Percentiles rank a stretch among this genome's conserved stretches.
Conservation (phyloP, 2,113 vertebrate species). For the Seriola rivoliana region DNA sequence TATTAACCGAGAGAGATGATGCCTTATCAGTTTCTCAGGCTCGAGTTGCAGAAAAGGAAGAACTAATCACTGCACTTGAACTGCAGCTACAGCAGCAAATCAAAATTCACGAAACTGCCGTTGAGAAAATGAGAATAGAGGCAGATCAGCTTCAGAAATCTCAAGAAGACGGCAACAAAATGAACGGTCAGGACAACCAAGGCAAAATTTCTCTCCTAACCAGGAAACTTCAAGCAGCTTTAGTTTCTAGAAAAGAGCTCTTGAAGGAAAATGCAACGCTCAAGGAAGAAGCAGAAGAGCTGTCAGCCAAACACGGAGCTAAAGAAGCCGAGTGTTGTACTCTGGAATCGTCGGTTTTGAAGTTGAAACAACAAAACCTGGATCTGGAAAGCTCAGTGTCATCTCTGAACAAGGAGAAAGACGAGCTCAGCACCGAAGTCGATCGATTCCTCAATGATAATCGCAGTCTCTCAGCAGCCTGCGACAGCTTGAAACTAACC, state of each 20-base stretch:
- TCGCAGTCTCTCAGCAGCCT: constrained; percentile 87
- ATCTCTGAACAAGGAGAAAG: constrained; percentile 68
- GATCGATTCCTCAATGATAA: constrained; percentile 85
- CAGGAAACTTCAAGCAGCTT: constrained; percentile 89
- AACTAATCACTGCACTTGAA: constrained; percentile 74
- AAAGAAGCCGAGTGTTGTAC: constrained; percentile 65
- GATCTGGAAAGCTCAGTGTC: constrained; percentile 64
- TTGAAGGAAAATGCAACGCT: constrained; percentile 85
- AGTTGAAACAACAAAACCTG: constrained; percentile 72
- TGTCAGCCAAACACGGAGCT: constrained; percentile 76
- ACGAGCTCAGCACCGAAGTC: constrained; percentile 75
- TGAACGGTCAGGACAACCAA: constrained; percentile 66
- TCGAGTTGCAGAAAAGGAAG: constrained; percentile 67
- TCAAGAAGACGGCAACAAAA: constrained; percentile 40
- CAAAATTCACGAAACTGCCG: constrained; percentile 59
- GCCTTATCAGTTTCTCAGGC: constrained; percentile 38
- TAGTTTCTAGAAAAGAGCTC: constrained; percentile 89
- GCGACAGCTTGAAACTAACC: constrained; percentile 90
- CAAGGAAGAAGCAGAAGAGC: constrained; percentile 79
- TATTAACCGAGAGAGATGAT: constrained; percentile 53
- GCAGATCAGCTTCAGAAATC: constrained; percentile 75
- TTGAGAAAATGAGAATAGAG: constrained; percentile 64
- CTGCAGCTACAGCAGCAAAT: constrained; percentile 76
- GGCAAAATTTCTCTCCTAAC: constrained; percentile 81
- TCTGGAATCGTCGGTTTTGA: constrained; percentile 71